Evolutionary conservation across 64 coral and sea anemone genomes (phyloP).

Genomic region (Actinia tenebrosa): DNA sequence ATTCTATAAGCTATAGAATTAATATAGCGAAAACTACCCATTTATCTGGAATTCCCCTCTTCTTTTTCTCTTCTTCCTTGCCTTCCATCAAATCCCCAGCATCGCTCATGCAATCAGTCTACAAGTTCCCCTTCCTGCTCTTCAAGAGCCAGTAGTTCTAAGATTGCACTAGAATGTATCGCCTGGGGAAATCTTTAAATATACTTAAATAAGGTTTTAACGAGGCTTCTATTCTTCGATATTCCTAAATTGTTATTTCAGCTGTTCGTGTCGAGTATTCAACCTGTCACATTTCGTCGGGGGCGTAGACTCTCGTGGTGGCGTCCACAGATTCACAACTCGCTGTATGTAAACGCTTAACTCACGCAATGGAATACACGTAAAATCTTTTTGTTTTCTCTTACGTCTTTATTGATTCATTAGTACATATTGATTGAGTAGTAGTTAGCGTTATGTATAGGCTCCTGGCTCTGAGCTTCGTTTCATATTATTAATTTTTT

Average conservation of each 20-base stretch:
- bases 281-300: not conserved
- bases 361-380: not conserved
- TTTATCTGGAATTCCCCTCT: not conserved
- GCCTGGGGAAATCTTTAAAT: not conserved
- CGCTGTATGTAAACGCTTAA: not conserved
- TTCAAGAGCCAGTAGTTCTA: not conserved
- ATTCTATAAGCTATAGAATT: not conserved
- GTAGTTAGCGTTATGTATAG: too few relatives aligned
- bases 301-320: not conserved
- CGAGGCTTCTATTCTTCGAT: not conserved
- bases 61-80: not conserved
- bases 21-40: not conserved
- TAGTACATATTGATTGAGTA: too few relatives aligned
- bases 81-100: not conserved
- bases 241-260: not conserved
- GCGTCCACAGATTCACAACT: not conserved
- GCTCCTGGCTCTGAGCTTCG: too few relatives aligned
- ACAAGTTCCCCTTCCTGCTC: not conserved
- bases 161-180: not conserved
- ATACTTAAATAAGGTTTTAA: constrained; percentile 16
- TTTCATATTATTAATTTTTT: too few relatives aligned
- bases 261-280: not conserved
- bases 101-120: not conserved
- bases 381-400: not conserved
- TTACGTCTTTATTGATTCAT: too few relatives aligned